Percentiles rank a stretch among this genome's conserved stretches.
Conservation (phyloP, 1,140 invertebrate species). For the Neuroterus valhalla region DNA sequence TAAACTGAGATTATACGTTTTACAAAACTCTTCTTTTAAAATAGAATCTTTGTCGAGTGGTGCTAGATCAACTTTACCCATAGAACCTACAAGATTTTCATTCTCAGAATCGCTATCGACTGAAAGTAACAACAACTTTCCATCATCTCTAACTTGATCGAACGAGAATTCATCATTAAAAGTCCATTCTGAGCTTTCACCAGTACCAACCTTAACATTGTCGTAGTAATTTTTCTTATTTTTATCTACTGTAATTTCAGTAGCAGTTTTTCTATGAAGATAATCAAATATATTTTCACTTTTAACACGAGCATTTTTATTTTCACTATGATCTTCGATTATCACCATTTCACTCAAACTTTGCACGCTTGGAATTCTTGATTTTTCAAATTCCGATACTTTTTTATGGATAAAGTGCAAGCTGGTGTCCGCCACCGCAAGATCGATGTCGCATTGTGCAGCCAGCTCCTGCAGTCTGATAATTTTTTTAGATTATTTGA, state of each 20-base stretch:
- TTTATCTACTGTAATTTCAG: conserved; percentile 54
- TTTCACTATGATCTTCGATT: conserved; percentile 40
- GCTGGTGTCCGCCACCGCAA: conserved; percentile 56
- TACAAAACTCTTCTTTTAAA: conserved; percentile 40
- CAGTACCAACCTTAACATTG: conserved; percentile 18
- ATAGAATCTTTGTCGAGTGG: not conserved
- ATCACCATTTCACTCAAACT: conserved; percentile 44
- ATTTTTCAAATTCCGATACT: conserved; percentile 56
- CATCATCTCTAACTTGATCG: conserved; percentile 53
- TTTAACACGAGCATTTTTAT: not conserved
- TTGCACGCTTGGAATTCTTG: conserved; percentile 42
- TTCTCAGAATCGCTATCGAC: conserved; percentile 31
- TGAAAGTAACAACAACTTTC: conserved; percentile 57
- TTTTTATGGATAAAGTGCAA: conserved; percentile 66
- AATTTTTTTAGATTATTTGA: conserved; percentile 33
- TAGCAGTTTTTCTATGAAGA: conserved; percentile 53
- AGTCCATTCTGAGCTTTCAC: conserved; percentile 1
- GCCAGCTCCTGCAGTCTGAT: conserved; percentile 58
- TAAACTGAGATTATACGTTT: conserved; percentile 51
- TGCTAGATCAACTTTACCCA: not conserved
- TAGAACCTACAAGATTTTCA: not conserved
- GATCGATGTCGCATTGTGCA: conserved; percentile 53
- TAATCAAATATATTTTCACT: conserved; percentile 60
- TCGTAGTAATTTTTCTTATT: conserved; percentile 54
- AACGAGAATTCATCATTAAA: conserved; percentile 59